phyloP scores from a whole-genome alignment of 2,113 vertebrate species.

The Sclerurus mexicanus region DNA sequence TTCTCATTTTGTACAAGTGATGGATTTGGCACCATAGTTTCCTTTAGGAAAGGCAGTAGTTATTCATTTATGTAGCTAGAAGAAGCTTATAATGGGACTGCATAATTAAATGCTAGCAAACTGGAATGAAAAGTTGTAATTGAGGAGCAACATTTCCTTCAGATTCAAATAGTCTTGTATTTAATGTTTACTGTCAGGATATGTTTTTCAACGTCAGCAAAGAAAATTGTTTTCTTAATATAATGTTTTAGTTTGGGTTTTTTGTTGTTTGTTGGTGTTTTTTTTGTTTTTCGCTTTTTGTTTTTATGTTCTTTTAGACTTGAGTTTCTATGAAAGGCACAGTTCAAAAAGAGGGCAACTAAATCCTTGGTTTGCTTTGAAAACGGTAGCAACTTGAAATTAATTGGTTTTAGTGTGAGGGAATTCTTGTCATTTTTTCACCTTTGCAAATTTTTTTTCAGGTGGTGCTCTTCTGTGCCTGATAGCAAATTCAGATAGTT shows the following conservation, averaged over 20 bases:
- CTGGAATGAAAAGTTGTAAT: neutral
- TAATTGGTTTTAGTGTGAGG: rapidly evolving
- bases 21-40: neutral
- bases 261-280: neutral
- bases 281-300: neutral
- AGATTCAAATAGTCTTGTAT: neutral
- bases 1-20: neutral
- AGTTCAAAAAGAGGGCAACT: neutral
- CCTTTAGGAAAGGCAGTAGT: neutral
- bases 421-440: neutral
- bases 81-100: neutral
- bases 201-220: neutral
- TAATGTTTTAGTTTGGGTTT: neutral
- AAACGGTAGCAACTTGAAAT: neutral
- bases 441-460: neutral
- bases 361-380: neutral
- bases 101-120: neutral
- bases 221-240: neutral
- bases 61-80: neutral
- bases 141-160: neutral
- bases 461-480: neutral
- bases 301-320: neutral
- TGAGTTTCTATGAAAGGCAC: neutral
- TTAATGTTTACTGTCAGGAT: neutral
- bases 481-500: conserved; percentile 30